Conservation (phyloP, 2,113 vertebrate genomes). For the Felis chaus region DNA sequence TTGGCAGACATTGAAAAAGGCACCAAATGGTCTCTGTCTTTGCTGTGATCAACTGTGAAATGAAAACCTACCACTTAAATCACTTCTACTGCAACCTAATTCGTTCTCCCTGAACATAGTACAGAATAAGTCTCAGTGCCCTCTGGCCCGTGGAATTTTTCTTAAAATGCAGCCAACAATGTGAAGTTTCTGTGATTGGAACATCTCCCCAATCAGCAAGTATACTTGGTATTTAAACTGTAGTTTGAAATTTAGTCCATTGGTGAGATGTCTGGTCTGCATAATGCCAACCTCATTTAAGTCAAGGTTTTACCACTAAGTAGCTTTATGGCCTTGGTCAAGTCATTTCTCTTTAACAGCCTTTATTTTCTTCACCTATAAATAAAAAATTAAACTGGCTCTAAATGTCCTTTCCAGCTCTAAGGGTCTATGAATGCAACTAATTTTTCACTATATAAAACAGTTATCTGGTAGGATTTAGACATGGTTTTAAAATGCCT, state of each 20-base stretch:
- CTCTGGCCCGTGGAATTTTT: slow-evolving; percentile 48
- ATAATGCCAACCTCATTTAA: slow-evolving; percentile 32
- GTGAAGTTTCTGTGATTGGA: slow-evolving; percentile 25
- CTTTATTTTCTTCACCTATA: slow-evolving; percentile 17
- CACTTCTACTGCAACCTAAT: slow-evolving; percentile 67
- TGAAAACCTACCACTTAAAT: slow-evolving; percentile 74
- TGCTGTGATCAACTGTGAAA: slow-evolving; percentile 77
- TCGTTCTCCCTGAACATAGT: slow-evolving; percentile 37
- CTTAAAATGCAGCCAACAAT: slow-evolving; percentile 53
- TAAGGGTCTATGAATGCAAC: not conserved
- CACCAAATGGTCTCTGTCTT: slow-evolving; percentile 76
- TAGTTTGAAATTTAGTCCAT: slow-evolving; percentile 32
- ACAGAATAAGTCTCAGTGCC: slow-evolving; percentile 56
- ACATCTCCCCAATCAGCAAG: not conserved
- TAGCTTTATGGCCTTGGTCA: not conserved
- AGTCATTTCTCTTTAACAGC: not conserved
- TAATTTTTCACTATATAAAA: slow-evolving; percentile 17
- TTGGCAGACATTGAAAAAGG: slow-evolving; percentile 75
- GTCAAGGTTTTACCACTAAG: not conserved
- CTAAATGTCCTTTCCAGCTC: not conserved
- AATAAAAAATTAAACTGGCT: not conserved
- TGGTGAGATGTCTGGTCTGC: not conserved
- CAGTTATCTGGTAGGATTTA: not conserved
- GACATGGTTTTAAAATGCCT: not conserved
- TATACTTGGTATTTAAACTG: slow-evolving; percentile 39